These are phyloP conservation scores for Palythoa grandiflora DNA, from an alignment of 92 coral and sea anemone species.

Conservation along the genomic window DNA sequence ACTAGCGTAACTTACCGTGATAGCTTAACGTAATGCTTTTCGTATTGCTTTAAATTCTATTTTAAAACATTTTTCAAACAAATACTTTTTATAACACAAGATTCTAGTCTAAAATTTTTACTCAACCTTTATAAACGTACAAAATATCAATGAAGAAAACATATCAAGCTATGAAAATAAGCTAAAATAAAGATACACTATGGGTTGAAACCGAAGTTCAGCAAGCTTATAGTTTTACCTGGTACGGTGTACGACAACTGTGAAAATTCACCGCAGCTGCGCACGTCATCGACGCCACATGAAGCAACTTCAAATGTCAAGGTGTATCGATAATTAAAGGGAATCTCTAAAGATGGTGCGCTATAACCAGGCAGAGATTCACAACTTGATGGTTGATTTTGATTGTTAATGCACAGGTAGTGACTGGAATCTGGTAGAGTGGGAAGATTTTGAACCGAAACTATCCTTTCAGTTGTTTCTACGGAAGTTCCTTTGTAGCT, in stretches of 20 bases:
- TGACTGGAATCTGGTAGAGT: not conserved
- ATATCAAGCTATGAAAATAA: too few relatives aligned
- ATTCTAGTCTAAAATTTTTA: too few relatives aligned
- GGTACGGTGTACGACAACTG: not conserved
- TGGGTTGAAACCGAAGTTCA: too few relatives aligned
- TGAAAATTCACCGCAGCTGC: conserved; percentile 11
- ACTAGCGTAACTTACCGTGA: too few relatives aligned
- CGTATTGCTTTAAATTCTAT: too few relatives aligned
- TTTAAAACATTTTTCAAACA: too few relatives aligned
- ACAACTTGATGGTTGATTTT: not conserved
- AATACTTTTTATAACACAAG: too few relatives aligned
- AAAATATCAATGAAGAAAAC: too few relatives aligned
- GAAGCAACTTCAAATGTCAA: not conserved
- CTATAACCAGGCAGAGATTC: not conserved
- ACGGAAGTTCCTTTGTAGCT: not conserved
- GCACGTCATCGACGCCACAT: not conserved
- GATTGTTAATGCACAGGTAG: conserved; percentile 10
- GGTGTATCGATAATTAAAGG: conserved; percentile 4
- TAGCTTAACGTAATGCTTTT: too few relatives aligned
- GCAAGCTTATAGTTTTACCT: not conserved
- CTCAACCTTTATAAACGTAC: too few relatives aligned
- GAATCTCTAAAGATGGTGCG: not conserved
- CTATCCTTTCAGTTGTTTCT: not conserved
- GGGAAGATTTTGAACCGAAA: not conserved
- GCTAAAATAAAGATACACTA: too few relatives aligned